These are phyloP conservation scores for Pseudococcus viburni DNA, from an alignment of 2,888 invertebrate genomes.

Conservation along the genomic window DNA sequence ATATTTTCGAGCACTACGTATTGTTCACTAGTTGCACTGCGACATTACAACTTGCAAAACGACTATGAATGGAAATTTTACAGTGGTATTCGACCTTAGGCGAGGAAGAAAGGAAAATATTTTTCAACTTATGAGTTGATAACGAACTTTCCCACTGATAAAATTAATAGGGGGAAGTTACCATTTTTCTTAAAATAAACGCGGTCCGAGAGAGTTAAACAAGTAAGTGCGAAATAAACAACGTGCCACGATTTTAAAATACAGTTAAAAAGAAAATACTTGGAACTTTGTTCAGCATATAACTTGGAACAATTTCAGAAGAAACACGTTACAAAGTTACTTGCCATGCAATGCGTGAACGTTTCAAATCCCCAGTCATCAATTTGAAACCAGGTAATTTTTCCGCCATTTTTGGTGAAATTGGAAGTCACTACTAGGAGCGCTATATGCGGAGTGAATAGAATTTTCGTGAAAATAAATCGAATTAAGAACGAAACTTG, in stretches of 20 bases:
- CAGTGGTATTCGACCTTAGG: not conserved
- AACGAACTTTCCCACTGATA: conserved; percentile 49
- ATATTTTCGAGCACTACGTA: conserved; percentile 14
- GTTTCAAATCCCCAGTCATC: conserved; percentile 49
- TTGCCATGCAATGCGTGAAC: conserved; percentile 60
- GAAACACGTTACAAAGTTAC: conserved; percentile 65
- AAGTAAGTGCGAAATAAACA: conserved; percentile 19
- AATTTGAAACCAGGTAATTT: conserved; percentile 54
- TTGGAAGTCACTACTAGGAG: not conserved
- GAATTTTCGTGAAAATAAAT: not conserved
- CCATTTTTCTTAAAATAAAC: conserved; percentile 40
- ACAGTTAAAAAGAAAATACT: not conserved
- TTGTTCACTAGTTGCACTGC: conserved; percentile 19
- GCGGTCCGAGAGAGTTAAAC: not conserved
- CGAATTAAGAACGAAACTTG: not conserved
- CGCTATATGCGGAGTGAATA: not conserved
- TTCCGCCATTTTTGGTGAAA: not conserved
- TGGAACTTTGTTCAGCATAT: not conserved
- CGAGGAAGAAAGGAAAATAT: conserved; percentile 40
- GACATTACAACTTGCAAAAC: conserved; percentile 53
- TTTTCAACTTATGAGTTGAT: conserved; percentile 45
- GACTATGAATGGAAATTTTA: conserved; percentile 11
- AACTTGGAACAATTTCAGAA: conserved; percentile 60
- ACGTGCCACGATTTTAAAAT: conserved; percentile 25
- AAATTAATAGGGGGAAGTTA: conserved; percentile 45